These are phyloP conservation scores for Neomorphus geoffroyi DNA, from an alignment of 2,797 vertebrate genomes.

Conservation along the genomic window DNA sequence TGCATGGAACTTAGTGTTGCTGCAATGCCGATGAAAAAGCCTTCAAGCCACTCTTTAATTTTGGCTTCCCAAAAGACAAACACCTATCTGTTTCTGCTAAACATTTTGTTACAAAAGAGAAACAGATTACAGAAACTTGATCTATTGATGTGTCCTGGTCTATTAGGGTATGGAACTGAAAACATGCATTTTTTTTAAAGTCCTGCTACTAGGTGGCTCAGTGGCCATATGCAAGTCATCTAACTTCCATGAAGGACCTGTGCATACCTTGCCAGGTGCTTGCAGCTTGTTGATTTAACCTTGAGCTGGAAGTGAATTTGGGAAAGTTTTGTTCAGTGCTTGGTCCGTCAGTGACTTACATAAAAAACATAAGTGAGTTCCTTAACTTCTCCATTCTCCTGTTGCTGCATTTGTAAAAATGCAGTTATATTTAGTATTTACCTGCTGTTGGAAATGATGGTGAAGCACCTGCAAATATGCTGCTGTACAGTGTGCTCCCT, in stretches of 20 bases:
- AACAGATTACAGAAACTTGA: not conserved
- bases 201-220: not conserved
- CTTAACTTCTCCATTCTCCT: not conserved
- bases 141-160: not conserved
- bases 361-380: not conserved
- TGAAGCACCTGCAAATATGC: not conserved
- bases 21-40: not conserved
- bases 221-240: not conserved
- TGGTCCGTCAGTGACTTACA: not conserved
- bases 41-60: not conserved
- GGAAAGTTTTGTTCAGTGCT: not conserved
- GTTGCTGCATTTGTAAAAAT: not conserved
- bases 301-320: not conserved
- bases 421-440: not conserved
- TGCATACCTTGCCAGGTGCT: not conserved
- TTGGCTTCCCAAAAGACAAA: not conserved
- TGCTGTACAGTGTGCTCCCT: not conserved
- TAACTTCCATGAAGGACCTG: accelerated
- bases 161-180: not conserved
- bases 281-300: not conserved
- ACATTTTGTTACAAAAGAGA: not conserved
- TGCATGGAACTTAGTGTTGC: not conserved
- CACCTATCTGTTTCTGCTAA: not conserved
- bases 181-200: not conserved
- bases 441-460: not conserved